A percentile compares a stretch with the other conserved stretches of the same genome.
phyloP scores from a whole-genome alignment of 2,797 vertebrate genomes.

The Alfaro cultratus region DNA sequence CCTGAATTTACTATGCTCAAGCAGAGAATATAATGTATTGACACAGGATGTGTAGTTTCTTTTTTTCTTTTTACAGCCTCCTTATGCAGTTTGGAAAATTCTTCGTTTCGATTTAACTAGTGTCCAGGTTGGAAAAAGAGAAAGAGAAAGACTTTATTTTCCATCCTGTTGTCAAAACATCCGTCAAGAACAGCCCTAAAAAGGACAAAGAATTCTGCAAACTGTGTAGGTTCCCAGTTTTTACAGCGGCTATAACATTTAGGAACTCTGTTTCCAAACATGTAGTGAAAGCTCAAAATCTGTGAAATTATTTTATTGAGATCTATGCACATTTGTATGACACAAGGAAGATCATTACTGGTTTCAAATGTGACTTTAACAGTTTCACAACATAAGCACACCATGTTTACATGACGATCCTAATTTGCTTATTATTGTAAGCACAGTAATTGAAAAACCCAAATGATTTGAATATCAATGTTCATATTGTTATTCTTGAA shows the following conservation, averaged over 20 bases:
- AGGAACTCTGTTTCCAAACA: not conserved
- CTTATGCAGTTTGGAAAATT: not conserved
- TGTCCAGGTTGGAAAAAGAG: not conserved
- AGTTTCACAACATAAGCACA: not conserved
- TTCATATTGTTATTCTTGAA: not conserved
- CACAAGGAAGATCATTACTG: not conserved
- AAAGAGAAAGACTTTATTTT: not conserved
- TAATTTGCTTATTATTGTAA: not conserved
- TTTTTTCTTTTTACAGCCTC: not conserved
- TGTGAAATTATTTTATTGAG: not conserved
- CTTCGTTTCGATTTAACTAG: not conserved
- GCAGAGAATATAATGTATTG: not conserved
- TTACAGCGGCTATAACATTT: not conserved
- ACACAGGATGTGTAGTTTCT: too few species aligned
- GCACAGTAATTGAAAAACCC: not conserved
- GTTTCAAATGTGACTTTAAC: not conserved
- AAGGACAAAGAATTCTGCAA: not conserved
- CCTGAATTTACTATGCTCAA: not conserved
- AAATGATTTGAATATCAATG: not conserved
- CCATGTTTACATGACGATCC: not conserved
- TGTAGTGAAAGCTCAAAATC: not conserved
- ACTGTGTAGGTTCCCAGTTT: not conserved
- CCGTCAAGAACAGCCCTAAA: too few species aligned
- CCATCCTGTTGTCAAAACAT: not conserved
- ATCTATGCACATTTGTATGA: not conserved